Percentiles rank a stretch among this genome's conserved stretches.
Conservation (phyloP, 2,113 vertebrate species). For the Pelobates fuscus region DNA sequence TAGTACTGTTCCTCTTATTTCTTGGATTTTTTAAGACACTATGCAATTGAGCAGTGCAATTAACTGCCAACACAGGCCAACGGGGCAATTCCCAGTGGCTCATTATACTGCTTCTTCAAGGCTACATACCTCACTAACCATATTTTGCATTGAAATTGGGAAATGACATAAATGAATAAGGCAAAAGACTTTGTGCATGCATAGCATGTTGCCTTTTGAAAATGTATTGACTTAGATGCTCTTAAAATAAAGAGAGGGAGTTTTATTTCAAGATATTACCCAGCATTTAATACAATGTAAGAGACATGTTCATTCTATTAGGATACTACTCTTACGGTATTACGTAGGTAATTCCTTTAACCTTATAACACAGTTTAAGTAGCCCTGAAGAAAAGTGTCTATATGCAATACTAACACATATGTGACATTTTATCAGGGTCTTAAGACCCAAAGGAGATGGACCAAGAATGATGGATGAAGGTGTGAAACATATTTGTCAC, state of each 20-base stretch:
- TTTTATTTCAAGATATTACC: background rate
- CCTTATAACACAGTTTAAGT: constrained; percentile 10
- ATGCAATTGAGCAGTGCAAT: too few relatives aligned
- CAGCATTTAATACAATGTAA: background rate
- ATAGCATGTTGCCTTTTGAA: too few relatives aligned
- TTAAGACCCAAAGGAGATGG: constrained; percentile 57
- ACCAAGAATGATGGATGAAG: constrained; percentile 64
- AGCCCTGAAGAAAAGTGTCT: constrained; percentile 13
- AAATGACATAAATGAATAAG: too few relatives aligned
- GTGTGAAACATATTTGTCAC: constrained; percentile 57
- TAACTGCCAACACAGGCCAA: too few relatives aligned
- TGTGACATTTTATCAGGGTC: constrained; percentile 57
- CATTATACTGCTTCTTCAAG: too few relatives aligned
- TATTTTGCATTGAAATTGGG: too few relatives aligned
- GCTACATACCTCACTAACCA: too few relatives aligned
- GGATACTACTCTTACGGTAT: background rate
- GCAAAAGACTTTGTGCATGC: too few relatives aligned
- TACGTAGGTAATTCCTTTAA: constrained; percentile 5
- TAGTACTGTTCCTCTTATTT: too few relatives aligned
- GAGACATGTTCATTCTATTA: constrained; percentile 5
- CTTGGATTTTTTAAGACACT: too few relatives aligned
- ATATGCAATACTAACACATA: constrained; percentile 39
- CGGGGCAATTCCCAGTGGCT: too few relatives aligned
- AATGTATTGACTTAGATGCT: background rate
- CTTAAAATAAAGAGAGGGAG: background rate